Evolutionary conservation across 2,113 vertebrate genomes (phyloP).

Genomic region (Delphinus delphis): DNA sequence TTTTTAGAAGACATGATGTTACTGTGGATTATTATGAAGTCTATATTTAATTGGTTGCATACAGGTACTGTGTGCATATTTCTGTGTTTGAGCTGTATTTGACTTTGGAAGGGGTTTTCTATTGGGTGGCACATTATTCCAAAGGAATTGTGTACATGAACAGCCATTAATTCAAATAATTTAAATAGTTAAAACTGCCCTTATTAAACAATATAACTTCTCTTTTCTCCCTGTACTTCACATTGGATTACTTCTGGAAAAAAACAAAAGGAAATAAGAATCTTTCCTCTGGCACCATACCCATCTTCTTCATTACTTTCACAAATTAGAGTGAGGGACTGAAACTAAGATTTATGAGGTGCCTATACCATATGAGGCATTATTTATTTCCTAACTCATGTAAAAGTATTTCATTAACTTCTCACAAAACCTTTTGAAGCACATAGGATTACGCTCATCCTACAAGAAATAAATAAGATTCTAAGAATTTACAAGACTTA

Average conservation of each 20-base stretch:
- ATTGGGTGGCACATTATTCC: background rate
- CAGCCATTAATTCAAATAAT: background rate
- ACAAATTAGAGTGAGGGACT: background rate
- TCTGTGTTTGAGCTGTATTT: background rate
- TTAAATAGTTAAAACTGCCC: background rate
- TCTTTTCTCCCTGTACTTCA: background rate
- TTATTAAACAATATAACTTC: background rate
- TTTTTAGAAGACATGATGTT: background rate
- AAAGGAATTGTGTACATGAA: background rate
- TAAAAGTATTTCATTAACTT: background rate
- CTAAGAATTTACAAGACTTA: background rate
- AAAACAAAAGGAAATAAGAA: background rate
- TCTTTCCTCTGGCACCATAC: accelerated
- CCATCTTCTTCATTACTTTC: background rate
- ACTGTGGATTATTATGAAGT: background rate
- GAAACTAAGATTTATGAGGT: background rate
- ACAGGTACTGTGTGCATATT: background rate
- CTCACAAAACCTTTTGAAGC: background rate
- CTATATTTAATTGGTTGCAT: background rate
- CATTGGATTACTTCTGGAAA: background rate
- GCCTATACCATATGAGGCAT: background rate
- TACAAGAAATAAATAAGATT: background rate
- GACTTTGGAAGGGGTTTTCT: background rate
- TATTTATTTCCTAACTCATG: background rate
- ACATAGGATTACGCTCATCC: background rate